Conservation (phyloP, 2,888 invertebrate species). For the Aproaerema taeniolella region DNA sequence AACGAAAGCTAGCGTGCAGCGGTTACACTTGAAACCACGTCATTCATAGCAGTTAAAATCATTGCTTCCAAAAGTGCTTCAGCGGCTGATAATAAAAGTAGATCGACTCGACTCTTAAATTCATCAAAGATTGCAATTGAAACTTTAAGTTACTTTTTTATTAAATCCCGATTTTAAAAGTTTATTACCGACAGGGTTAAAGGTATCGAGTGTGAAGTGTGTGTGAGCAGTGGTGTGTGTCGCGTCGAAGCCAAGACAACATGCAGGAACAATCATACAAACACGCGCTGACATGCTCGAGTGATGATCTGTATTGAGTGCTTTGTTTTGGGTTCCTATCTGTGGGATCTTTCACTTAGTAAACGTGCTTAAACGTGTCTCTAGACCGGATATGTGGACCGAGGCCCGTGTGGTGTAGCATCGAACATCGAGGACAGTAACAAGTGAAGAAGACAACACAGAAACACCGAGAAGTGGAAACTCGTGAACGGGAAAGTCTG, state of each 20-base stretch:
- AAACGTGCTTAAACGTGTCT: slow-evolving; percentile 33
- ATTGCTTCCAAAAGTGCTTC: slow-evolving; percentile 50
- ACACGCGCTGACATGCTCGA: slow-evolving; percentile 65
- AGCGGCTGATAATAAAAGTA: slow-evolving; percentile 36
- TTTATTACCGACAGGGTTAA: slow-evolving; percentile 12
- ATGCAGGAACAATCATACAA: slow-evolving; percentile 70
- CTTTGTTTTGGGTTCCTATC: slow-evolving; percentile 41
- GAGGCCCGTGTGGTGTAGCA: slow-evolving; percentile 49
- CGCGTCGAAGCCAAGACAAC: slow-evolving; percentile 74
- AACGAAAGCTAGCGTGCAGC: slow-evolving; percentile 77
- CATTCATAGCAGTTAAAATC: slow-evolving; percentile 55
- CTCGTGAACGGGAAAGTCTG: slow-evolving; percentile 60
- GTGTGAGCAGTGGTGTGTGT: slow-evolving; percentile 49
- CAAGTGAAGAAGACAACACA: slow-evolving; percentile 68
- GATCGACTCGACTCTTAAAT: slow-evolving; percentile 14
- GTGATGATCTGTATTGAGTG: slow-evolving; percentile 67
- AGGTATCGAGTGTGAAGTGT: slow-evolving; percentile 46
- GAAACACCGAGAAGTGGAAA: slow-evolving; percentile 71
- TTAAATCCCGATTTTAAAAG: neutral
- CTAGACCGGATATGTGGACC: slow-evolving; percentile 38
- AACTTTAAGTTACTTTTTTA: neutral
- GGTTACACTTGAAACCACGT: slow-evolving; percentile 65
- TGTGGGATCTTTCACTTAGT: slow-evolving; percentile 25
- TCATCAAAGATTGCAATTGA: too few relatives aligned
- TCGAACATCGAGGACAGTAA: slow-evolving; percentile 58